These are phyloP conservation scores for Itoplectis maculator DNA, from an alignment of 2,888 invertebrate species.

Conservation along the genomic window DNA sequence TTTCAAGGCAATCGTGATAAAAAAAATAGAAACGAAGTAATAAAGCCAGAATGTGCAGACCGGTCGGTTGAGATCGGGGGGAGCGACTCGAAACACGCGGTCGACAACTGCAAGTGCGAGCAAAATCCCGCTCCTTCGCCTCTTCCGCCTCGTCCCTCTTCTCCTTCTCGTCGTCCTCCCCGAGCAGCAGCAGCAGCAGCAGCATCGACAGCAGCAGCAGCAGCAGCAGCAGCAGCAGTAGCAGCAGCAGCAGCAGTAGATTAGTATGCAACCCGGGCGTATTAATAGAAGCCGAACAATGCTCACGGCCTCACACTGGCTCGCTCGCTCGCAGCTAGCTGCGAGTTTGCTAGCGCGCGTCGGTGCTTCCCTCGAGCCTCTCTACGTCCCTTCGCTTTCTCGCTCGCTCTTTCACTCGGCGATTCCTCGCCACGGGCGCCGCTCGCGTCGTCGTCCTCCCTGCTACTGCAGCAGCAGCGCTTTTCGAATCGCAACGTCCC, in stretches of 20 bases:
- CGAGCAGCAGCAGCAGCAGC: slow-evolving; percentile 7
- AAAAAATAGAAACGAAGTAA: slow-evolving; percentile 76
- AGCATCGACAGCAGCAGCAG: slow-evolving; percentile 57
- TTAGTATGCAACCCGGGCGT: slow-evolving; percentile 82
- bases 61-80: slow-evolving; percentile 63
- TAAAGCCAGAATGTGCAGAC: slow-evolving; percentile 78
- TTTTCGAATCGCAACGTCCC: slow-evolving; percentile 64
- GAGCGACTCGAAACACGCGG: slow-evolving; percentile 74
- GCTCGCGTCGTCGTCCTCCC: too few species aligned
- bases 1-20: background rate
- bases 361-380: slow-evolving; percentile 54
- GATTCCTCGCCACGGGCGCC: slow-evolving; percentile 62
- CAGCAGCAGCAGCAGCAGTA: slow-evolving; percentile 49
- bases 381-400: slow-evolving; percentile 49
- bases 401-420: slow-evolving; percentile 52
- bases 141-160: slow-evolving; percentile 49
- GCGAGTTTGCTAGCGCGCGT: slow-evolving; percentile 58
- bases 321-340: slow-evolving; percentile 65
- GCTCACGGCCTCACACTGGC: slow-evolving; percentile 80
- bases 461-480: slow-evolving; percentile 66
- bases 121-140: slow-evolving; percentile 55
- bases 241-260: slow-evolving; percentile 73
- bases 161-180: slow-evolving; percentile 39
- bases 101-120: slow-evolving; percentile 76
- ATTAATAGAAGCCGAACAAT: slow-evolving; percentile 83